Base-by-base conservation (phyloP, 2,888 invertebrate species). In the Poecilus cupreus region DNA sequence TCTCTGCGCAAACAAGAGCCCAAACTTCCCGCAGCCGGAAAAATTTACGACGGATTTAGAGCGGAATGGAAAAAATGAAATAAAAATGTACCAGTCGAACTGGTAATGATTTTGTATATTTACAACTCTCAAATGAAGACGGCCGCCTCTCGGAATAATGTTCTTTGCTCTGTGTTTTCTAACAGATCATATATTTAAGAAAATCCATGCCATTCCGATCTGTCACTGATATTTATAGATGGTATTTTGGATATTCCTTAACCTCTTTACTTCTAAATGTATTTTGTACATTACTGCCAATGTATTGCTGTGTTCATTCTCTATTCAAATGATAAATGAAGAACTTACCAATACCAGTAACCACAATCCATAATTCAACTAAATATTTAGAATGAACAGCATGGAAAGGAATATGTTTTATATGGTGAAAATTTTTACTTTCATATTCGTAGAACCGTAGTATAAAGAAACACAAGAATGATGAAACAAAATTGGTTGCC, bases 1-100 rank as follows among this genome's bases (percentile, higher is more conserved):
- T 43, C 70, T 68, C 37, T 37, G 68, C 68, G 16, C 68, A 75
- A 75, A 75, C 51, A 75, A 75, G 16, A 60, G 60, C 60, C 24
- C 11, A 68, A 18, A 20, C 22, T 43, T 43, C 24, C 22, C 18
- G 24, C 24, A 18, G 37, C n/a, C 10, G 22, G 72, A 43, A 43
- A 72, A 22, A 72, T 72, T 72, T 72, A 72, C 46, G 72, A 72
- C 46, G 72, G 72, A 46, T 72, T 72, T 72, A 46, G 37, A 68
- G 37, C 64, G 64, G 37, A 64, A 68, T 68, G 64, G 64, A 68
- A 68, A 68, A 68, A 68, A 68, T 68, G 64, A 68, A 68, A 68
- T 68, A 68, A 37, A 51, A 68, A 68, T 37, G 37, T 37, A 18
- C 16, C 51, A 68, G 64, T 68, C 32, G 37, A 68, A 68, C 64